Evolutionary conservation across 2,113 vertebrate species (phyloP), one percentile per base, ranked within the genome.

Genomic region (Lucifuga dentata): DNA sequence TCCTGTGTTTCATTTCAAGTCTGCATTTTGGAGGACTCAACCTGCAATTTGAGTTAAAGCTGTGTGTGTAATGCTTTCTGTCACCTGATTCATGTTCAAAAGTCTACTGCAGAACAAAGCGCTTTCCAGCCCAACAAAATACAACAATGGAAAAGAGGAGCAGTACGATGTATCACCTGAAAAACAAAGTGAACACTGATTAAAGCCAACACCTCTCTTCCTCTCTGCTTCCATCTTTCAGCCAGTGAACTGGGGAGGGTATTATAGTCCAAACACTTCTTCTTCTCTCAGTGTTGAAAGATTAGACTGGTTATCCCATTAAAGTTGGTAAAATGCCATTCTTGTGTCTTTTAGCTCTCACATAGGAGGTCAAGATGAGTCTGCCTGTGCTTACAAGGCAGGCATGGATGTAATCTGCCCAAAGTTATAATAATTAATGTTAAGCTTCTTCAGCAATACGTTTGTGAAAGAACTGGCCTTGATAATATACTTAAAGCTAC

Each of bases 251-350:
- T 93, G 92, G 92, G 94, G 93, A 93, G 93, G 94, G 95, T 98
- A 97, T 99, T 98, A 98, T 96, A 90, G 92, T 95, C 94, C 88
- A 92, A 96, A 96, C 94, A 95, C 94, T 95, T 95, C 95, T 94
- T 94, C 93, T 90, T 94, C 92, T 93, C 94, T 95, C 94, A 95
- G 94, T 93, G 93, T 92, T 94, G 94, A 95, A 96, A 98, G 97
- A 98, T 99, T 99, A 99, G 96, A 97, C 96, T 94, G 95, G 96
- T 98, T 98, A 98, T 98, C 96, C 97, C 95, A 98, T 99, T 98
- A 98, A 98, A 98, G 96, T 97, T 98, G 95, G 95, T 97, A 96
- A 97, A 98, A 98, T 95, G 96, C 97, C 95, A 98, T 98, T 99
- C 96, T 97, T 98, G 95, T 98, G 96, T 98, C 95, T 98, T 98